Base-by-base conservation (phyloP, 1,140 invertebrate species). In the Pemphigus obesinymphae region DNA sequence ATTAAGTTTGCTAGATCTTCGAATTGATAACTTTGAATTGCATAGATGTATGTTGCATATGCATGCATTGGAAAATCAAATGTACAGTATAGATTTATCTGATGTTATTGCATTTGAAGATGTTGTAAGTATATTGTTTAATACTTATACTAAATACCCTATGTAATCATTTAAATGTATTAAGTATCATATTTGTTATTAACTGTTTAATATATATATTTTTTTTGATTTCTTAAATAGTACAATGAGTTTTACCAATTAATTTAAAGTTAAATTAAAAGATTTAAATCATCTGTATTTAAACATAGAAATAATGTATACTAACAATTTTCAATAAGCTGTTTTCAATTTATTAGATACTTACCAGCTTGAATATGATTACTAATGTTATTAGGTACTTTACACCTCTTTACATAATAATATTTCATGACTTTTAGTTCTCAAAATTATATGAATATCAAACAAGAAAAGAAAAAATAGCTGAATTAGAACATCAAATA, bases 21-120 rank as follows among this genome's bases (percentile, higher is more conserved):
- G 55, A 76, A 82, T 82, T 63, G 70, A 70, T 75, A 43, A 61
- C 26, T 82, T 82, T 40, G 58, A 82, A 34, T 72, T 82, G n/a
- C 50, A 75, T 23, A 63, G 23, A 29, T 29, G 2, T 61, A 80
- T 61, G 55, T 29, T 80, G 37, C 68, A 48, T 11, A 45, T 82
- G 37, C 58, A 75, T 75, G 29, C 50, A 6, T 75, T 82, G 10
- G 82, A 82, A 66, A 75, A 75, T 76, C 53, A 75, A 82, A 23
- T 61, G 20, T 82, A 75, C 20, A 31, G 5, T 34, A 75, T 82
- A 11, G 82, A 82, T 34, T 63, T 61, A 2, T 75, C 50, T 6
- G 70, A 82, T 20, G 66, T 82, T 45, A 58, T 75, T 82, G 70
- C 37, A 26, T 82, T 82, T 66, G 82, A 82, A 63, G 55, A 73